Conservation (phyloP, 2,888 invertebrate genomes). For the Phaedon cochleariae region DNA sequence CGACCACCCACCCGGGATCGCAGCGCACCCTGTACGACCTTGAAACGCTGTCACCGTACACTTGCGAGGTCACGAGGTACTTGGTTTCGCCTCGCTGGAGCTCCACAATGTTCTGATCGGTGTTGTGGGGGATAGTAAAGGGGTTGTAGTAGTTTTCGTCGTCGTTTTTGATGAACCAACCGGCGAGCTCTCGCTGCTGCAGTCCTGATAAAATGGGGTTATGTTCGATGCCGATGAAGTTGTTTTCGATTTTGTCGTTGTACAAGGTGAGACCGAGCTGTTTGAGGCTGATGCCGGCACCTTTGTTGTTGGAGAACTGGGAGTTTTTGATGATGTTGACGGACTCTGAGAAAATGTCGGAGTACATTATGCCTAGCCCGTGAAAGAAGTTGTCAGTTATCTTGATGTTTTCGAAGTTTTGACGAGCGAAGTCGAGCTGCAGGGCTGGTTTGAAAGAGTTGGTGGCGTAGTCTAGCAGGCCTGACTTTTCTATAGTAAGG, state of each 20-base stretch:
- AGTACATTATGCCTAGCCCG: constrained; percentile 92
- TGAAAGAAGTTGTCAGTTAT: constrained; percentile 89
- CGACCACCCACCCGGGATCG: constrained; percentile 85
- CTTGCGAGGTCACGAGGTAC: constrained; percentile 79
- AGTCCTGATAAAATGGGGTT: constrained; percentile 85
- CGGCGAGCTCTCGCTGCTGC: constrained; percentile 90
- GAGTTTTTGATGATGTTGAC: constrained; percentile 85
- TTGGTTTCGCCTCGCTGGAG: constrained; percentile 72
- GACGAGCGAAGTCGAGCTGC: constrained; percentile 86
- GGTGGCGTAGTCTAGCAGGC: constrained; percentile 91
- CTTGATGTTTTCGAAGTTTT: constrained; percentile 82
- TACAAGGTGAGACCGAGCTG: constrained; percentile 84
- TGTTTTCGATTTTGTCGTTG: constrained; percentile 82
- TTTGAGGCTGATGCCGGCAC: constrained; percentile 90
- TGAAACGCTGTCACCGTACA: constrained; percentile 65
- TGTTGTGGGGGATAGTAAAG: constrained; percentile 72
- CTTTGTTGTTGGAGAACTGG: constrained; percentile 83
- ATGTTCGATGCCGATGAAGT: constrained; percentile 91
- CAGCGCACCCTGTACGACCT: constrained; percentile 73
- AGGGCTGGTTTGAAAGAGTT: constrained; percentile 88
- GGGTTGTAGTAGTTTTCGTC: constrained; percentile 80
- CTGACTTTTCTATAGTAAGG: constrained; percentile 90
- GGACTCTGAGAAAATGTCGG: constrained; percentile 89
- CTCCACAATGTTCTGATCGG: constrained; percentile 60
- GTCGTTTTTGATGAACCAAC: constrained; percentile 83